Evolutionary conservation across 2,797 vertebrate species (phyloP), one percentile per base, ranked within the genome.

Genomic region (Spondyliosoma cantharus): DNA sequence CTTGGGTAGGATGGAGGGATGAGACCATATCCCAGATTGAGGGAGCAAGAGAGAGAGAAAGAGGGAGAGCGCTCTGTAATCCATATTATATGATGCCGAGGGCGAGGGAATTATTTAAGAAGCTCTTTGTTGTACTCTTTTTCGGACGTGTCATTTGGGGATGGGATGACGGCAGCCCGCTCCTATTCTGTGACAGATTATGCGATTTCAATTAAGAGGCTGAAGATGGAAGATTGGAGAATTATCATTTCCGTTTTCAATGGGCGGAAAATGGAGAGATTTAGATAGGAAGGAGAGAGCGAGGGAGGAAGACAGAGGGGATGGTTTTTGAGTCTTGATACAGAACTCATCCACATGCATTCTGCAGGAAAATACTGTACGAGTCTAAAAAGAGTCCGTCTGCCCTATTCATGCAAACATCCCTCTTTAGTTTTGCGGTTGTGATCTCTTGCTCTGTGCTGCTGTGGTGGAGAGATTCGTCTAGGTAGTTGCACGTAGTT

Each of bases 41-140:
- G 87, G 64, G 85, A 90, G 79, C 17, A 74, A 70, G 53, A 58
- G 69, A 81, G 66, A 82, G 80, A 73, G 69, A 83, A 81, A 78
- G 87, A 29, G 58, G 71, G 82, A 76, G 83, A 87, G 83, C 53
- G 32, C 74, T 78, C 69, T 83, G 88, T 93, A 94, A 94, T 92
- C 93, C 93, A 94, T 90, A 93, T 93, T 91, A 92, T 92, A 78
- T 85, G 78, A 54, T 62, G 80, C 58, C 0, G 82, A 89, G 85
- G 87, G 82, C 73, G 0, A 71, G 89, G 92, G 93, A 93, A 93
- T 90, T 90, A 92, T 93, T 93, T 92, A 92, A 94, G 92, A 92
- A 89, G 89, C 79, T 90, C 90, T 94, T 95, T 95, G 91, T 93
- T 88, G 79, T 61, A 64, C 42, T 88, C 89, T 86, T 90, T 91